Conservation (phyloP, 1,140 invertebrate species). For the Zophobas morio region DNA sequence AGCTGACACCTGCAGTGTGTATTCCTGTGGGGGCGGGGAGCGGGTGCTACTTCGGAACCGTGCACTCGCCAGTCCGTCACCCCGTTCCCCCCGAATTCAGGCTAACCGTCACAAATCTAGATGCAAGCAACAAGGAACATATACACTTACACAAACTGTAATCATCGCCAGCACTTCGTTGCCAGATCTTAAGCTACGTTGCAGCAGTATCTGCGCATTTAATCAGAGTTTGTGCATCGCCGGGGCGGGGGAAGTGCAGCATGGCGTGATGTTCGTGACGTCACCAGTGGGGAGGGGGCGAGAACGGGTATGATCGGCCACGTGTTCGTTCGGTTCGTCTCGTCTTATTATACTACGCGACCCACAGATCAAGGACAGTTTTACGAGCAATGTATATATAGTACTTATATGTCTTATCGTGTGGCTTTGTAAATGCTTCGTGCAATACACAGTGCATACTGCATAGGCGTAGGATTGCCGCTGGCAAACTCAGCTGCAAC, state of each 20-base stretch:
- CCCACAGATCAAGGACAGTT: constrained; percentile 69
- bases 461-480: constrained; percentile 43
- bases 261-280: constrained; percentile 64
- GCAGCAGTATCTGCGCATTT: constrained; percentile 63
- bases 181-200: constrained; percentile 57
- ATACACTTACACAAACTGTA: constrained; percentile 59
- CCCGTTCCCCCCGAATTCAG: constrained; percentile 42
- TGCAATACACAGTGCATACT: constrained; percentile 49
- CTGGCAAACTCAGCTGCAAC: constrained; percentile 56
- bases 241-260: constrained; percentile 53
- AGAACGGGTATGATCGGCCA: constrained; percentile 59
- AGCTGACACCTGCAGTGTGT: constrained; percentile 67
- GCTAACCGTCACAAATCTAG: constrained; percentile 56
- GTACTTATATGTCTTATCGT: constrained; percentile 65
- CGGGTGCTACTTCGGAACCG: constrained; percentile 55
- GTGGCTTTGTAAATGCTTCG: constrained; percentile 51
- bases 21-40: constrained; percentile 57
- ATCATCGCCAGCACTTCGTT: constrained; percentile 55
- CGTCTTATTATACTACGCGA: constrained; percentile 66
- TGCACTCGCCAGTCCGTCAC: constrained; percentile 59
- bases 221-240: constrained; percentile 57
- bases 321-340: constrained; percentile 64
- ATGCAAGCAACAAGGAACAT: constrained; percentile 54
- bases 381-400: constrained; percentile 67
- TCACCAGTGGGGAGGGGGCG: constrained; percentile 55